These are phyloP conservation scores for Turdus rufiventris DNA, from an alignment of 2,113 vertebrate genomes.

Conservation along the genomic window DNA sequence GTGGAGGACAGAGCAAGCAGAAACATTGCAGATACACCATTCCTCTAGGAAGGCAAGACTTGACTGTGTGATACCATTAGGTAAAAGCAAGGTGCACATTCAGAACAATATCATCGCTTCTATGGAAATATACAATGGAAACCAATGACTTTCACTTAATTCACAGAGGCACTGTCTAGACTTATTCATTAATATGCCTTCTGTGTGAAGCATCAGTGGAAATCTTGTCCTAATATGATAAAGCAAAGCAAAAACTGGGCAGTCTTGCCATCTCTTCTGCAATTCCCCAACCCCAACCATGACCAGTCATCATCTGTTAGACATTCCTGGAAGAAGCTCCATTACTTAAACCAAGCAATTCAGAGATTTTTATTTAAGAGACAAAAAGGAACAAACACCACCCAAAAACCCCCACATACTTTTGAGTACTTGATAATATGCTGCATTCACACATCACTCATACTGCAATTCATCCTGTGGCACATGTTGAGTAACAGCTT, in stretches of 20 bases:
- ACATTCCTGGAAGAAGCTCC: not conserved
- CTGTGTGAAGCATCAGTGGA: not conserved
- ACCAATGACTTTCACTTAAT: not conserved
- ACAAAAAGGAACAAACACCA: not conserved
- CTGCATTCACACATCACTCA: not conserved
- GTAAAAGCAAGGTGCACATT: not conserved
- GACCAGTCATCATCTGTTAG: not conserved
- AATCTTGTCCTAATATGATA: not conserved
- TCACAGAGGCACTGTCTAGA: not conserved
- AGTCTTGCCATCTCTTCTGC: not conserved
- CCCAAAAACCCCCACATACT: not conserved
- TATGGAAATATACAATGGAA: not conserved
- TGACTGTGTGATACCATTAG: fast-evolving
- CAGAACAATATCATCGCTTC: not conserved
- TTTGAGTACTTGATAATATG: not conserved
- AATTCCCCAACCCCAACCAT: not conserved
- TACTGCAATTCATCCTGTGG: not conserved
- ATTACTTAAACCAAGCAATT: not conserved
- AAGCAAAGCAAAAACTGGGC: not conserved
- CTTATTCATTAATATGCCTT: not conserved
- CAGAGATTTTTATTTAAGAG: not conserved
- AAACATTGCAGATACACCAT: not conserved
- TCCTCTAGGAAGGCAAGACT: not conserved
- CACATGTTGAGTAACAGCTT: not conserved
- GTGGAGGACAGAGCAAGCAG: not conserved